phyloP scores from a whole-genome alignment of 2,113 vertebrate genomes.

The Pachypanchax playfairii region DNA sequence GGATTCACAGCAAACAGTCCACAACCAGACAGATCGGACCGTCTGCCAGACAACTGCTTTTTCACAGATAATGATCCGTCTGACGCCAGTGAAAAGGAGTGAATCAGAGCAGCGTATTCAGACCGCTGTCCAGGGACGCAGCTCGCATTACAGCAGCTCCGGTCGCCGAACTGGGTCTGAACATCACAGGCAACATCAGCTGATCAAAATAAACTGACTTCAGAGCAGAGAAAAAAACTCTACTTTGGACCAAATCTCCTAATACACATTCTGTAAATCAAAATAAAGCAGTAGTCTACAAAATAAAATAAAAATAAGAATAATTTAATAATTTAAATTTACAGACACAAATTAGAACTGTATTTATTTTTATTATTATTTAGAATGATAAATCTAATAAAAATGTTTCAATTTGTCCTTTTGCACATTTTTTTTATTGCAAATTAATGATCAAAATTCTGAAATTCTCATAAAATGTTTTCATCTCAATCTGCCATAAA shows the following conservation, averaged over 20 bases:
- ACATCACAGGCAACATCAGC: not conserved
- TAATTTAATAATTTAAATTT: too few species aligned
- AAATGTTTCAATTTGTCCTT: not conserved
- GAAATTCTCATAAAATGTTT: not conserved
- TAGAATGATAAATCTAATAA: too few species aligned
- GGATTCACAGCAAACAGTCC: constrained; percentile 1
- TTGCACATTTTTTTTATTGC: not conserved
- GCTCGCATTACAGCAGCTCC: not conserved
- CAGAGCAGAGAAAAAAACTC: not conserved
- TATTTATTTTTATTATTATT: too few species aligned
- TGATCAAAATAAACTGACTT: not conserved
- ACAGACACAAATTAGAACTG: too few species aligned
- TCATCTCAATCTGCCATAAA: not conserved
- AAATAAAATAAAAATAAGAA: too few species aligned
- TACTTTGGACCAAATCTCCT: not conserved
- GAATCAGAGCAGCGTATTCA: constrained; percentile 30
- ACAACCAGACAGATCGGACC: constrained; percentile 23
- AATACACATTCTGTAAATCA: too few species aligned
- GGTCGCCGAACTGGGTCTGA: not conserved
- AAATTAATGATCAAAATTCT: not conserved
- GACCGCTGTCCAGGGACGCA: constrained; percentile 5
- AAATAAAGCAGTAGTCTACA: too few species aligned
- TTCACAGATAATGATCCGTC: constrained; percentile 6
- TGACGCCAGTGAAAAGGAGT: not conserved
- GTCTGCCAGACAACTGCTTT: constrained; percentile 17